Conservation (phyloP, 2,888 invertebrate species). For the Zelleria hepariella region DNA sequence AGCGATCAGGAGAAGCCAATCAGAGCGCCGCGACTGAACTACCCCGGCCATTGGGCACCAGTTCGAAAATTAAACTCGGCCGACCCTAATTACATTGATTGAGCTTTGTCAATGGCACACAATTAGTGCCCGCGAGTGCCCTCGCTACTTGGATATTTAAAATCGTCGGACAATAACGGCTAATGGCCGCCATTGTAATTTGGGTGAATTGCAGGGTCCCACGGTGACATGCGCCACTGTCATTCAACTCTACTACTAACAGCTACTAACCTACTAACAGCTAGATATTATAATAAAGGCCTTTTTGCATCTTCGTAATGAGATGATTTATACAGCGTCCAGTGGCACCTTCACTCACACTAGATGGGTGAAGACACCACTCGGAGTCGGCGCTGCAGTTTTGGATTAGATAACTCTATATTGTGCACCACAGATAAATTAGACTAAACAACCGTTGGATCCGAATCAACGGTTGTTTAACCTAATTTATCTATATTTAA, state of each 20-base stretch:
- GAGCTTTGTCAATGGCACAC: conserved; percentile 26
- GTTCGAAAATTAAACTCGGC: conserved; percentile 35
- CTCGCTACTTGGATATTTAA: neutral
- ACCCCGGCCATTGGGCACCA: conserved; percentile 35
- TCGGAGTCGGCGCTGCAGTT: too few species aligned
- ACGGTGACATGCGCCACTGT: neutral
- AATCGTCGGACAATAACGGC: neutral
- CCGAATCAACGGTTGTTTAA: too few species aligned
- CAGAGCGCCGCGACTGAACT: conserved; percentile 27
- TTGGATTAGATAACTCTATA: too few species aligned
- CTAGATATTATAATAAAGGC: too few species aligned
- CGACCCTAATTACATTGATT: conserved; percentile 47
- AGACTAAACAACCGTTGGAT: too few species aligned
- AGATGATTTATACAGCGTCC: too few species aligned
- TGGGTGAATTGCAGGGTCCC: neutral
- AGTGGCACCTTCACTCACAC: too few species aligned
- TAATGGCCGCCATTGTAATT: neutral
- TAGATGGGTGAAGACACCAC: too few species aligned
- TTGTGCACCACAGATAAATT: too few species aligned
- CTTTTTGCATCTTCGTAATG: too few species aligned
- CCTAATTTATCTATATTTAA: too few species aligned
- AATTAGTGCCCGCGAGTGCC: neutral
- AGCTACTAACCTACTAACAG: too few species aligned
- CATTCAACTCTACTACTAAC: neutral
- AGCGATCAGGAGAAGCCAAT: conserved; percentile 37